Percentiles rank a stretch among this genome's conserved stretches.
These are phyloP conservation scores for Anoplolepis gracilipes DNA, from an alignment of 1,140 invertebrate species.

Conservation along the genomic window DNA sequence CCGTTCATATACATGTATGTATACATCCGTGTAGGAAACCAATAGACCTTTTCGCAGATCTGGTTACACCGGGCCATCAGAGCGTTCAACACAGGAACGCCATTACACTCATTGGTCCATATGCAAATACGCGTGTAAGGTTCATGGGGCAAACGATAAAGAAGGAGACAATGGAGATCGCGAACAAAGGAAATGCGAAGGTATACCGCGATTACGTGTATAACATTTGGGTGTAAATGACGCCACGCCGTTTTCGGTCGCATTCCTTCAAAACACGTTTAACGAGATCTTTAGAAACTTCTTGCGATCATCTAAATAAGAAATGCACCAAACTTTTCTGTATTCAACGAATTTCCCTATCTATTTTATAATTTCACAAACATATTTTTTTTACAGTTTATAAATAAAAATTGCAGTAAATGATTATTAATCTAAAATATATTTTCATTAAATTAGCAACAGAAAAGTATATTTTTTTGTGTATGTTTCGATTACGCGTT, in stretches of 20 bases:
- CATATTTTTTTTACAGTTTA: not conserved
- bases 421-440: not conserved
- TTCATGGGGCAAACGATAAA: slow-evolving; percentile 51
- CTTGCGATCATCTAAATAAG: not conserved
- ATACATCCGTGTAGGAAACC: not conserved
- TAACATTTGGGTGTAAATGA: slow-evolving; percentile 35
- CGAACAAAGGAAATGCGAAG: slow-evolving; percentile 70
- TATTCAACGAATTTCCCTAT: not conserved
- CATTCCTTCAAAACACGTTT: slow-evolving; percentile 34
- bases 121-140: slow-evolving; percentile 65
- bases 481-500: not conserved
- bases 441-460: not conserved
- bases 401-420: not conserved
- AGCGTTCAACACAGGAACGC: slow-evolving; percentile 62
- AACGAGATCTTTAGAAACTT: slow-evolving; percentile 30
- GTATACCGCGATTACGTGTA: slow-evolving; percentile 21
- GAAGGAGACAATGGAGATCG: slow-evolving; percentile 60
- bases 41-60: slow-evolving; percentile 56
- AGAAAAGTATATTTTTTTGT: not conserved
- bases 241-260: slow-evolving; percentile 45
- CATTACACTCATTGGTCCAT: slow-evolving; percentile 60
- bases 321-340: not conserved
- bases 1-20: not conserved
- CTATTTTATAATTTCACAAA: not conserved
- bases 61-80: slow-evolving; percentile 54